Evolutionary conservation across 2,888 invertebrate genomes (phyloP).

Genomic region (Perithous albicinctus): DNA sequence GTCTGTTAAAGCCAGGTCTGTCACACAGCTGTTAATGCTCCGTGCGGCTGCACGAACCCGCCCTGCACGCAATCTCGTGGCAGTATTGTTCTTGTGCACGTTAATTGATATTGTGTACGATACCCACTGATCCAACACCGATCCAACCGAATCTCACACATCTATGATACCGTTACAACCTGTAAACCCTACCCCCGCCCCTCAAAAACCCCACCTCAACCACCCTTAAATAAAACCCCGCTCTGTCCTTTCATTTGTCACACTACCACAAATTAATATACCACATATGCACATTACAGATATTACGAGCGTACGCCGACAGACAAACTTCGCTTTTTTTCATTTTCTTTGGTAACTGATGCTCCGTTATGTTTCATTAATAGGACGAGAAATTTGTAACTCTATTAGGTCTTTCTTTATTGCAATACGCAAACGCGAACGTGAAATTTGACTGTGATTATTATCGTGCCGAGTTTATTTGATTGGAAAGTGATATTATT

Average conservation of each 20-base stretch:
- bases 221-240: slow-evolving; percentile 12
- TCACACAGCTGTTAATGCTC: slow-evolving; percentile 84
- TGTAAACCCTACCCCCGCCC: no score
- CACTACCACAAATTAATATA: slow-evolving; percentile 8
- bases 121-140: slow-evolving; percentile 76
- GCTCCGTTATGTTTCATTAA: not conserved
- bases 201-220: no score
- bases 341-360: not conserved
- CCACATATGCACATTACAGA: slow-evolving; percentile 34
- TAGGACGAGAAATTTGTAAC: not conserved
- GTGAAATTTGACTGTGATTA: no score
- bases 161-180: slow-evolving; percentile 33
- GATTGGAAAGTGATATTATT: not conserved
- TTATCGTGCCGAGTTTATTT: no score
- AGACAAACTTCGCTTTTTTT: slow-evolving; percentile 9
- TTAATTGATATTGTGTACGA: slow-evolving; percentile 85
- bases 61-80: slow-evolving; percentile 85
- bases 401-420: not conserved
- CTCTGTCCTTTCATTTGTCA: slow-evolving; percentile 28
- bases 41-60: slow-evolving; percentile 84
- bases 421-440: no score
- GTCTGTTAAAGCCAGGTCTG: slow-evolving; percentile 99
- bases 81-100: slow-evolving; percentile 85
- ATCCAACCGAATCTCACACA: slow-evolving; percentile 60
- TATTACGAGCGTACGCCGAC: slow-evolving; percentile 12